Evolutionary conservation across 2,113 vertebrate species (phyloP).

Genomic region (Actenoides hombroni): DNA sequence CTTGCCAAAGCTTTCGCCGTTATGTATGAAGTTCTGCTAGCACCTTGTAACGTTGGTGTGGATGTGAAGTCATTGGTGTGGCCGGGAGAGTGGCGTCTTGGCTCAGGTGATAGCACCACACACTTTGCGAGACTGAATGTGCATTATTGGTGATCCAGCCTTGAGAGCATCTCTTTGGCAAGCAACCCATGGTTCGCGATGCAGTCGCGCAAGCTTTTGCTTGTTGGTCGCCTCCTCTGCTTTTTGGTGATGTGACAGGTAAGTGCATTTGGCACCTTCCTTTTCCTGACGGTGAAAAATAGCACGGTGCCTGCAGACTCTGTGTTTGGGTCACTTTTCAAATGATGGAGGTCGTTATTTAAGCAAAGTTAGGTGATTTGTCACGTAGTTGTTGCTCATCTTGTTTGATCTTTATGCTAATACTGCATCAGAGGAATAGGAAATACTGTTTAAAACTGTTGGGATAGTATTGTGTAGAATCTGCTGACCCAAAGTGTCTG

Average conservation of each 20-base stretch:
- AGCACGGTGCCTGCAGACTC: not conserved
- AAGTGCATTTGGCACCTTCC: not conserved
- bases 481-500: not conserved
- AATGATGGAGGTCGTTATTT: not conserved
- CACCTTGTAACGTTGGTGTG: not conserved
- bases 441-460: not conserved
- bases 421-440: not conserved
- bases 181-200: accelerated
- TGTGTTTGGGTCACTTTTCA: not conserved
- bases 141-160: not conserved
- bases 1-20: not conserved
- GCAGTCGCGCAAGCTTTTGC: not conserved
- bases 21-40: not conserved
- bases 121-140: not conserved
- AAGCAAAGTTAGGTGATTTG: not conserved
- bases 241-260: not conserved
- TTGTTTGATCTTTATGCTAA: not conserved
- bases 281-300: not conserved
- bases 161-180: not conserved
- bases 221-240: not conserved
- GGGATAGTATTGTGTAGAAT: not conserved
- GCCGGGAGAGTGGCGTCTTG: not conserved
- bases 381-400: not conserved
- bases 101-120: not conserved
- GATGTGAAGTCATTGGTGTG: not conserved